These are phyloP conservation scores for Diplolepis rosae DNA, from an alignment of 2,888 invertebrate species.

Conservation along the genomic window DNA sequence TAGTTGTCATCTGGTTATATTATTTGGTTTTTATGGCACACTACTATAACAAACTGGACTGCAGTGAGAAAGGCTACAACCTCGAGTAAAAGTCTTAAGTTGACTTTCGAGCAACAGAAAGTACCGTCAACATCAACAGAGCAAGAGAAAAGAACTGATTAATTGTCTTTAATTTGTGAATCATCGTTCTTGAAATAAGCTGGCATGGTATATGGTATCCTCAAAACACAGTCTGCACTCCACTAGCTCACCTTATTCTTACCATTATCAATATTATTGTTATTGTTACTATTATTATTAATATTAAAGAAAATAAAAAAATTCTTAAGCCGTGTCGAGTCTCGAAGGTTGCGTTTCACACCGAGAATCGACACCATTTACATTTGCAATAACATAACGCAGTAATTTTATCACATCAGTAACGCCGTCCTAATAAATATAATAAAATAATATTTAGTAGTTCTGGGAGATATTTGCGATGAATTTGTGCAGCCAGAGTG, in stretches of 20 bases:
- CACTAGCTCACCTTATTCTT: conserved; percentile 73
- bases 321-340: conserved; percentile 62
- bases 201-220: conserved; percentile 73
- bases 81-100: conserved; percentile 43
- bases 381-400: conserved; percentile 64
- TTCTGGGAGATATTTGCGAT: conserved; percentile 64
- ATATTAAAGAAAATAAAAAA: conserved; percentile 58
- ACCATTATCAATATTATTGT: conserved; percentile 58
- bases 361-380: conserved; percentile 47
- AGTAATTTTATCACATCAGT: conserved; percentile 60
- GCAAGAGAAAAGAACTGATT: conserved; percentile 69
- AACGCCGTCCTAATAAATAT: conserved; percentile 69
- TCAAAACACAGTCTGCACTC: conserved; percentile 75
- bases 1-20: conserved; percentile 8
- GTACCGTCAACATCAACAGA: conserved; percentile 65
- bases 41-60: conserved; percentile 37
- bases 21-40: conserved; percentile 10
- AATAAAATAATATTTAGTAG: conserved; percentile 63
- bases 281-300: conserved; percentile 36
- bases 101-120: conserved; percentile 63
- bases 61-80: conserved; percentile 39
- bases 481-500: conserved; percentile 55
- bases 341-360: conserved; percentile 50
- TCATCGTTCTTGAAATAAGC: conserved; percentile 55
- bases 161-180: conserved; percentile 48